Evolutionary conservation across 2,797 vertebrate genomes (phyloP), one percentile per base, ranked within the genome.

Genomic region (Uromys caudimaculatus): DNA sequence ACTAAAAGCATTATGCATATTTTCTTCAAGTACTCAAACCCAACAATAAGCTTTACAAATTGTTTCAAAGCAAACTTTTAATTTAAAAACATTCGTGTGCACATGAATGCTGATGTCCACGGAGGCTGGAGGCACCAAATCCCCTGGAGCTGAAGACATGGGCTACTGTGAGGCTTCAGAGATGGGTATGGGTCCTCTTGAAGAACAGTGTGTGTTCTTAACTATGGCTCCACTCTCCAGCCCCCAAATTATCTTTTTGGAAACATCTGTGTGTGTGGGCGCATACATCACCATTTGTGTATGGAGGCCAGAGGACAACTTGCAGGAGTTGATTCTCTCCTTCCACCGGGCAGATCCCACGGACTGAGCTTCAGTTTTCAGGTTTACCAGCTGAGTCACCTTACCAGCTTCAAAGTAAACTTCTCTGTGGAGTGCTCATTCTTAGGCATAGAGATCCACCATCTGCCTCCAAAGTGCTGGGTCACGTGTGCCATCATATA

Each of bases 31-130:
- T 79, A 93, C 2, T 92, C 75, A 93, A 77, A 27, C 35, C 9
- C 77, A 47, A 96, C 24, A 69, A 81, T 78, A 4, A 54, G 85
- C 50, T 90, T 84, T 87, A 89, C 21, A n/a, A 75, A 83, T 86
- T 38, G n/a, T 71, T 38, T 47, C 69, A 71, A 71, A 38, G 17
- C 8, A 38, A 64, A 38, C 35, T n/a, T 87, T 71, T 54, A 27
- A 35, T 7, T 16, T 35, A 27, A 62, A 64, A 67, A 67, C 32
- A 64, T 2, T 35, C 41, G 29, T 56, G n/a, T 56, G 47, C 41
- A 54, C 2, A 8, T n/a, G 50, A 56, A 32, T 56, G n/a, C 23
- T 38, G 67, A 38, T 41, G 9, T 56, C 67, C 85, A 21, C 2
- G 4, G 50, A 38, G 47, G 12, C 67, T 1, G 19, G n/a, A 87